Evolutionary conservation across 2,888 invertebrate species (phyloP), one percentile per base, ranked within the genome.

Genomic region (Mongoloraphidia duomilia): DNA sequence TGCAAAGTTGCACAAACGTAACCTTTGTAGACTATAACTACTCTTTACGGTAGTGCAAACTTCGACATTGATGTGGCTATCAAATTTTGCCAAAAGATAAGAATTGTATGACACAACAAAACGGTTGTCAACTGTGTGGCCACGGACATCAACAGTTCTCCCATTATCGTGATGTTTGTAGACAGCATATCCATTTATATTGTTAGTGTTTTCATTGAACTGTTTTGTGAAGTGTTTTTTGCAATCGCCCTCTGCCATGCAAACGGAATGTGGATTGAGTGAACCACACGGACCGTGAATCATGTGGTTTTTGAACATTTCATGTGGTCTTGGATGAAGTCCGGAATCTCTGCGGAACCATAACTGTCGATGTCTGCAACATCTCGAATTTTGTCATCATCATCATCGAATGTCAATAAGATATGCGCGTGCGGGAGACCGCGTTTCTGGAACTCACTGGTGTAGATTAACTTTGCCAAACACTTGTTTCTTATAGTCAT

Each of bases 201-300:
- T n/a, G n/a, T n/a, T n/a, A n/a, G 56, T 59, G 43, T 53, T 48
- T 33, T 54, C 49, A n/a, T 44, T 41, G 45, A 58, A 59, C 44
- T 46, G 6, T 55, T 60, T 61, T 9, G 61, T 60, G 51, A 54
- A 61, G 41, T 56, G 50, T 53, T 63, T 62, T 3, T 55, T 51
- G 40, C 59, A 60, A 53, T 58, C 56, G 12, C 54, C 55, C 41
- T 57, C 49, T 46, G 44, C 44, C 52, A 54, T 56, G 34, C 52
- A 55, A 9, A 47, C 44, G 10, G 50, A 47, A 13, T 44, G 41
- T 9, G 46, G 37, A 49, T 55, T 52, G 9, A 50, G 12, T 12
- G 38, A 48, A 33, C 55, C 50, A 54, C 52, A 55, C 45, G 54
- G 53, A 12, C 53, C 54, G 46, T 55, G 55, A 45, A 55, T 50